phyloP scores from a whole-genome alignment of 2,797 vertebrate genomes.

The Danionella dracula region DNA sequence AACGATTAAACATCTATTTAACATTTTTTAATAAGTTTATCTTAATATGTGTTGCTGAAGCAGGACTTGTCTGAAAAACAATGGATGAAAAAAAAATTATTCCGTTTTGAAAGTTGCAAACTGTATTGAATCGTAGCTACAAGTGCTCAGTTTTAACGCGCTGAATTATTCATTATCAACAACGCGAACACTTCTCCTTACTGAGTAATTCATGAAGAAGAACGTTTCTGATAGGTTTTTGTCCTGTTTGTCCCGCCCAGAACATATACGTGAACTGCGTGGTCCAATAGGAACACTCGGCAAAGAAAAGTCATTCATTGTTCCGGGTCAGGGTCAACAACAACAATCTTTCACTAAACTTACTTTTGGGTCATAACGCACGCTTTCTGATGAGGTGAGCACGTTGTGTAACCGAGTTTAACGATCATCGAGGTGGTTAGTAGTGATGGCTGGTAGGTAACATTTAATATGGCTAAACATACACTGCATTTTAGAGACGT shows the following conservation, averaged over 20 bases:
- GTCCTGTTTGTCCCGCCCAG: neutral
- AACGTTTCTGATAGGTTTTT: neutral
- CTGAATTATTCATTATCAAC: neutral
- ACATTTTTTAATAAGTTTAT: no score
- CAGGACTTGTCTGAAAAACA: no score
- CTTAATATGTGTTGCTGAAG: no score
- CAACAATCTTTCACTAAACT: neutral
- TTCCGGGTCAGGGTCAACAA: neutral
- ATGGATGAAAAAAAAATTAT: no score
- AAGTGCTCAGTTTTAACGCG: no score
- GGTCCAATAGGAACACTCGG: neutral
- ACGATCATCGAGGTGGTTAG: neutral
- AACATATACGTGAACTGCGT: neutral
- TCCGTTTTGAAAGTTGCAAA: no score
- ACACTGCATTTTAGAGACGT: neutral
- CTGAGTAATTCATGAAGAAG: neutral
- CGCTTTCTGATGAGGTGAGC: neutral
- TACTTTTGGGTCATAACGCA: neutral
- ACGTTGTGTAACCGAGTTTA: no score
- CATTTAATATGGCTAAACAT: neutral
- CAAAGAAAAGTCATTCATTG: neutral
- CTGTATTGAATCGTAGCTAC: no score
- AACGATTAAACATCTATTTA: no score
- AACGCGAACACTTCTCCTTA: neutral
- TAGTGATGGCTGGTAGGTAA: constrained; percentile 41